Conservation (phyloP, 2,888 invertebrate genomes). For the Ceraclea dissimilis region DNA sequence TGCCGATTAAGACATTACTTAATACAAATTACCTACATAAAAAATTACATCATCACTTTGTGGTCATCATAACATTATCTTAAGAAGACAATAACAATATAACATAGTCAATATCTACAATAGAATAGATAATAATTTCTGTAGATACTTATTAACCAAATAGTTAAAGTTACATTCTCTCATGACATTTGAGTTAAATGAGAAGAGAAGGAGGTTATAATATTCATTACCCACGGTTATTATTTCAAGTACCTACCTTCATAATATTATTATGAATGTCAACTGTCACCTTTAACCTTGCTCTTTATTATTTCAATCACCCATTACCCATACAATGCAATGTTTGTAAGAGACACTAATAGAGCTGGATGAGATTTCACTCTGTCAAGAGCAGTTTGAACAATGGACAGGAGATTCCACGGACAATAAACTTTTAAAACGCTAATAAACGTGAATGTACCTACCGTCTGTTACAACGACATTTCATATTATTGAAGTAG, state of each 20-base stretch:
- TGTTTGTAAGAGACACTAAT: not conserved
- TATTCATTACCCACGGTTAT: not conserved
- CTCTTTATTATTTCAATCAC: not conserved
- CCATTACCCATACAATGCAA: not conserved
- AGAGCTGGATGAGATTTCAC: not conserved
- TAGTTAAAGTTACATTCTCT: not conserved
- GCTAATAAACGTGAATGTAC: too few species aligned
- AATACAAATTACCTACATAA: not conserved
- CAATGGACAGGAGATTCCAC: too few species aligned
- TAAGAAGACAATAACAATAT: too few species aligned
- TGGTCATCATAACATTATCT: too few species aligned
- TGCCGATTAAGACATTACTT: too few species aligned
- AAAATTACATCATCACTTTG: too few species aligned
- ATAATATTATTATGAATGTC: constrained; percentile 1
- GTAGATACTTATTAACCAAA: not conserved
- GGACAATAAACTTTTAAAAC: too few species aligned
- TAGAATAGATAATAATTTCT: too few species aligned
- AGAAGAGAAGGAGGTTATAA: not conserved
- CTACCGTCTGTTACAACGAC: too few species aligned
- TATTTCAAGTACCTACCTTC: too few species aligned
- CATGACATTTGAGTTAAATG: not conserved
- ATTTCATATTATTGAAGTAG: too few species aligned
- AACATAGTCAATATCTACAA: too few species aligned
- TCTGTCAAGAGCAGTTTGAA: not conserved
- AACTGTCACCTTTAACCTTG: constrained; percentile 1